Base-by-base conservation (phyloP, 2,888 invertebrate species). In the Drosophila bunnanda region DNA sequence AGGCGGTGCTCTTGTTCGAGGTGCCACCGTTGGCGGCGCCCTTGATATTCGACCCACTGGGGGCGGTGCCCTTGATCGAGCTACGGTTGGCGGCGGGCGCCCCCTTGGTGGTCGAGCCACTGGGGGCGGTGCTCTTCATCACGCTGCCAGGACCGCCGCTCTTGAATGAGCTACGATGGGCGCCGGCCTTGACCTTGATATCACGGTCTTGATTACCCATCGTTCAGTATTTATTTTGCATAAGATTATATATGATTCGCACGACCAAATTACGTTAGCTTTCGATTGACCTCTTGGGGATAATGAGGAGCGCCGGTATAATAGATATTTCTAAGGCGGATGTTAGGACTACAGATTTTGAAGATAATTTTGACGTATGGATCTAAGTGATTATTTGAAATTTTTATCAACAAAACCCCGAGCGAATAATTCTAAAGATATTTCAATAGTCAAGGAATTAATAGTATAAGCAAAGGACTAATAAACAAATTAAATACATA, bases 331-430 rank as follows among this genome's bases (percentile, higher is more conserved):
- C 20, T 32, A 32, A 32, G 6, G 15, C 50, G 10, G 34, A 20
- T 50, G 32, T 22, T 52, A 22, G 15, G 41, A 70, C 70, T 28
- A 71, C 43, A 30, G 48, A 70, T 70, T 70, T 70, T 4, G 34
- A 71, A 30, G n/a, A 60, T 9, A 70, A 70, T 70, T 70, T 70
- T 48, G 70, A 60, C 70, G 36, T 53, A 12, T 25, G 50, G 70
- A 25, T 17, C 50, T 10, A 15, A 22, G 20, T 20, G 15, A 34
- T 34, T 13, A 8, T 20, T 41, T 12, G 25, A n/a, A n/a, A n/a
- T 32, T 10, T 32, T 32, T 5, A 13, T 50, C 5, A 15, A 32
- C 15, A 1, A 32, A 20, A 17, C 12, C 9, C 9, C 8, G 4
- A 30, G 15, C 9, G 7, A n/a, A 9, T n/a, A n/a, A 17, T 28